These are phyloP conservation scores for Tetrao urogallus DNA, from an alignment of 2,113 vertebrate species.

Conservation along the genomic window DNA sequence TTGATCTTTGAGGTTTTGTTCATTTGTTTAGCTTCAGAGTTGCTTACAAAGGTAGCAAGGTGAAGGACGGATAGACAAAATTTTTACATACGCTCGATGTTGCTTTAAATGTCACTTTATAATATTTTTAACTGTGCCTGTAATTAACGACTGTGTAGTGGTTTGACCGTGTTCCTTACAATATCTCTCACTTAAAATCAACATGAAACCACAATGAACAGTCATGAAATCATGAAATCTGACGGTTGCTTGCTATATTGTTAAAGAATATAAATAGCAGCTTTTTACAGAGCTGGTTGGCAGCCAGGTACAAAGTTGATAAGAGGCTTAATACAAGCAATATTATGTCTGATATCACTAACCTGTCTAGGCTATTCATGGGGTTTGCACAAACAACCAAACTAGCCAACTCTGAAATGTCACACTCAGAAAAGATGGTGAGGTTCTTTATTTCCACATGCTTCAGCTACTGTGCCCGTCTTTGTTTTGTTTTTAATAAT, in stretches of 20 bases:
- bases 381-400: constrained; percentile 39
- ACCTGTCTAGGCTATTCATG: constrained; percentile 60
- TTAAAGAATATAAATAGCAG: constrained; percentile 54
- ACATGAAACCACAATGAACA: constrained; percentile 30
- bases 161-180: background rate
- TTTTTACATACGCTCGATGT: background rate
- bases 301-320: constrained; percentile 48
- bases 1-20: background rate
- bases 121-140: background rate
- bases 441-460: background rate
- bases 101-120: background rate
- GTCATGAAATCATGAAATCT: constrained; percentile 34
- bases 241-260: constrained; percentile 52
- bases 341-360: constrained; percentile 66
- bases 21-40: background rate
- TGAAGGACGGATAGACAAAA: background rate
- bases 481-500: constrained; percentile 17
- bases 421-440: background rate
- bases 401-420: background rate
- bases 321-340: constrained; percentile 45
- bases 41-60: background rate
- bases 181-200: constrained; percentile 18
- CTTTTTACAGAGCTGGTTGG: constrained; percentile 41
- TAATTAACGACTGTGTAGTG: background rate
- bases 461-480: background rate